Percentiles rank a stretch among this genome's conserved stretches.
Evolutionary conservation across 1,140 invertebrate species (phyloP).

Genomic region (Goniozus legneri): DNA sequence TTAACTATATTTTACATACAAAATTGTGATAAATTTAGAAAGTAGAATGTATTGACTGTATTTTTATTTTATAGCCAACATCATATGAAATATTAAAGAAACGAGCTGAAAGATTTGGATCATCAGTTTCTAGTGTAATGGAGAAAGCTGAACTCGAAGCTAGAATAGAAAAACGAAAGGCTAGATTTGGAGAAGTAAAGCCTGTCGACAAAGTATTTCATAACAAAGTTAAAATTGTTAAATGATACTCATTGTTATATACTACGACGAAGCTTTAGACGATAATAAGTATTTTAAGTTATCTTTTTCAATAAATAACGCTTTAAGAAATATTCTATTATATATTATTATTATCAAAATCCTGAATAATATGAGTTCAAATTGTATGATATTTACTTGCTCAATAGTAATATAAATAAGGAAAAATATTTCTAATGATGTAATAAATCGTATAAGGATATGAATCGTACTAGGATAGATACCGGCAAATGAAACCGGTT

Average conservation of each 20-base stretch:
- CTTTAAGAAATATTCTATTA: no score
- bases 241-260: constrained; percentile 52
- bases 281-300: constrained; percentile 24
- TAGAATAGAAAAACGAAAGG: constrained; percentile 68
- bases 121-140: constrained; percentile 65
- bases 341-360: no score
- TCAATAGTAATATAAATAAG: no score
- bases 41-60: background rate
- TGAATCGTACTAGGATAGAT: no score
- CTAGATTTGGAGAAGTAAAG: constrained; percentile 60
- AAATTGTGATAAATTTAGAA: background rate
- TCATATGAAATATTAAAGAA: constrained; percentile 68
- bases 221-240: constrained; percentile 51
- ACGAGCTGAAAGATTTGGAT: constrained; percentile 72
- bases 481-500: no score
- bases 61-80: constrained; percentile 38
- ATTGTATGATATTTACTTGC: no score
- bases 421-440: no score
- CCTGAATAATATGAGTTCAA: no score
- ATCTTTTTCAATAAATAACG: constrained; percentile 19
- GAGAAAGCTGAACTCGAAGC: constrained; percentile 64
- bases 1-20: constrained; percentile 2
- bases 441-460: no score
- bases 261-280: constrained; percentile 38
- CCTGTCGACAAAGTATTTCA: constrained; percentile 36